phyloP scores from a whole-genome alignment of 2,888 invertebrate species.

The Hartigia nigra region DNA sequence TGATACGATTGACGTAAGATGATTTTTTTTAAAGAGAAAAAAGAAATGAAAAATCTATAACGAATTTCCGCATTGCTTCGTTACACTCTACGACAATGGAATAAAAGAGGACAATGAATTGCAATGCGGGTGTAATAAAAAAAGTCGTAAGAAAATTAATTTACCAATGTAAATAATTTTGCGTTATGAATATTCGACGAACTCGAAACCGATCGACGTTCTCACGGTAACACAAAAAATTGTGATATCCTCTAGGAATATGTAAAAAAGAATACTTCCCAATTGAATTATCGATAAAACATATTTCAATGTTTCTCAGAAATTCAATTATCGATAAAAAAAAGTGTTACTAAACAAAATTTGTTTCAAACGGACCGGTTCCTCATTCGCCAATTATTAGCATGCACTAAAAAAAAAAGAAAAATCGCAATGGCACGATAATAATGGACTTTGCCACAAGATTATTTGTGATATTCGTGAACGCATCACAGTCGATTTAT shows the following conservation, averaged over 20 bases:
- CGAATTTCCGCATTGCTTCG: neutral
- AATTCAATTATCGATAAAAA: neutral
- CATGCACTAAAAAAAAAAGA: neutral
- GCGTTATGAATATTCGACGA: neutral
- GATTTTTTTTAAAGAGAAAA: neutral
- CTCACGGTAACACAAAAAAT: neutral
- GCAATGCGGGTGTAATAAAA: neutral
- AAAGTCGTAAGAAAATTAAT: neutral
- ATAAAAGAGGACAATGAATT: neutral
- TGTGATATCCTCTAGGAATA: neutral
- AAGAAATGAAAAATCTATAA: neutral
- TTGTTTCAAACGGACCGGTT: neutral
- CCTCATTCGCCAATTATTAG: neutral
- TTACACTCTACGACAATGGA: neutral
- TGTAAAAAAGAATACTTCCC: neutral
- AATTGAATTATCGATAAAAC: neutral
- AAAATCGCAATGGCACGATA: neutral
- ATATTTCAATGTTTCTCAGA: neutral
- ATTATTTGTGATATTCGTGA: neutral
- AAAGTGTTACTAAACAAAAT: neutral
- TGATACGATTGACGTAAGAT: neutral
- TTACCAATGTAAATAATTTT: neutral
- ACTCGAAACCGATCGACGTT: neutral
- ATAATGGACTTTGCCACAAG: neutral
- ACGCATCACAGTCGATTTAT: neutral